Base-by-base conservation (phyloP, 2,113 vertebrate species). In the Eleginops maclovinus region DNA sequence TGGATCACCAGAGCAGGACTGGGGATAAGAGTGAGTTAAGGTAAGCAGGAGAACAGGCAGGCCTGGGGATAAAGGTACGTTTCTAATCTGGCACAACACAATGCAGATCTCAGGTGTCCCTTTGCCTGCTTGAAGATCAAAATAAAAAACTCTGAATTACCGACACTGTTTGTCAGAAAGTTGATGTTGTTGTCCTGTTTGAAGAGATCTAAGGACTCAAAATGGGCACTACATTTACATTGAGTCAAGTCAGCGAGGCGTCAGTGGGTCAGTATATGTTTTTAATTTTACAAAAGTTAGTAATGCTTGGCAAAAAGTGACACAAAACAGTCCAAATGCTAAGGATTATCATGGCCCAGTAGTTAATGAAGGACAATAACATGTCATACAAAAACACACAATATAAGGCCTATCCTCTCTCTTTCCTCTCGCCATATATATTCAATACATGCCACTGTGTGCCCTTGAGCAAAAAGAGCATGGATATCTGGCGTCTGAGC, bases 1-100 rank as follows among this genome's bases (percentile, higher is more conserved):
- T 84, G 88, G 83, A 91, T 90, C 69, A 65, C 41, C 68, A 68
- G 82, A 87, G 67, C 70, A 72, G 64, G 71, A 70, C 49, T n/a
- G 63, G 82, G 36, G 41, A 53, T 28, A 31, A 50, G 10, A 40
- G 63, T 65, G 19, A 13, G 43, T n/a, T 8, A 16, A 26, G 24
- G 21, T 7, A 41, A 51, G 47, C 36, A 61, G 61, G 9, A 44
- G 40, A 44, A 14, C 21, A 31, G 36, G 17, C 36, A 46, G 68
- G 72, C 13, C 58, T 0, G 58, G 19, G 10, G 67, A 53, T 61
- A 22, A 51, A 51, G 54, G 16, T 4, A 26, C 9, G 19, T 26
- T 22, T n/a, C 19, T 31, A 15, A 4, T 6, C n/a, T 22, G 41
- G 17, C 54, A 22, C 11, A 15, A 9, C 17, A 24, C 15, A 28